These are phyloP conservation scores for Prunella fulvescens DNA, from an alignment of 2,113 vertebrate species.

Conservation along the genomic window DNA sequence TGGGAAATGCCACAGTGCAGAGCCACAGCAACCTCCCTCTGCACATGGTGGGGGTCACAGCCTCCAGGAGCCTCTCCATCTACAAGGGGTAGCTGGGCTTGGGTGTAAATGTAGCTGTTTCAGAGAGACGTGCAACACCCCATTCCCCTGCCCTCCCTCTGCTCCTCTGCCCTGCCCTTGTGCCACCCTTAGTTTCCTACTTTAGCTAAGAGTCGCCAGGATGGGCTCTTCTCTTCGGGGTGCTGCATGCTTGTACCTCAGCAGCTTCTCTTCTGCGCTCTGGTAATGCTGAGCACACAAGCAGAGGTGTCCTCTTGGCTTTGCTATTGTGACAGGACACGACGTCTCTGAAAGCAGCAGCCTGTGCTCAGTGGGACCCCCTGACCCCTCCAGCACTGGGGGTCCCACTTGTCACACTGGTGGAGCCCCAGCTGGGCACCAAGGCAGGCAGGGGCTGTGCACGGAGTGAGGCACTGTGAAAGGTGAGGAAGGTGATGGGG, in stretches of 20 bases:
- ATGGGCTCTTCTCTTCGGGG: not conserved
- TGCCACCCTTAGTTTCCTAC: not conserved
- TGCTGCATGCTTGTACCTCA: rapidly evolving
- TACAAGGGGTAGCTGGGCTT: not conserved
- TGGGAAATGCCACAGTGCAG: rapidly evolving
- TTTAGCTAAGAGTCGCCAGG: rapidly evolving
- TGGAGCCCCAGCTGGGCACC: rapidly evolving
- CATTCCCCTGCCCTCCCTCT: rapidly evolving
- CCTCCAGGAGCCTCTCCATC: rapidly evolving
- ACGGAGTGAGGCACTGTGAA: rapidly evolving
- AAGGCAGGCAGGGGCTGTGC: not conserved
- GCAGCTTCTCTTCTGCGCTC: not conserved
- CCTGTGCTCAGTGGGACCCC: not conserved
- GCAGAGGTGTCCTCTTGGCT: not conserved
- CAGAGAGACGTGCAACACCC: rapidly evolving
- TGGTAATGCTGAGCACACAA: not conserved
- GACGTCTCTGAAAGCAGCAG: rapidly evolving
- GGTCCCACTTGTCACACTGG: rapidly evolving
- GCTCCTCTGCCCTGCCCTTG: not conserved
- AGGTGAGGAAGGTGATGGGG: rapidly evolving
- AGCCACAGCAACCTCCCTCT: not conserved
- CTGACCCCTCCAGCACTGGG: rapidly evolving
- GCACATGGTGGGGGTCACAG: rapidly evolving
- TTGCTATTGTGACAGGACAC: rapidly evolving
- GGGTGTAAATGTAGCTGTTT: not conserved